Evolutionary conservation across 2,888 invertebrate species (phyloP), one percentile per base, ranked within the genome.

Genomic region (Troides helena): DNA sequence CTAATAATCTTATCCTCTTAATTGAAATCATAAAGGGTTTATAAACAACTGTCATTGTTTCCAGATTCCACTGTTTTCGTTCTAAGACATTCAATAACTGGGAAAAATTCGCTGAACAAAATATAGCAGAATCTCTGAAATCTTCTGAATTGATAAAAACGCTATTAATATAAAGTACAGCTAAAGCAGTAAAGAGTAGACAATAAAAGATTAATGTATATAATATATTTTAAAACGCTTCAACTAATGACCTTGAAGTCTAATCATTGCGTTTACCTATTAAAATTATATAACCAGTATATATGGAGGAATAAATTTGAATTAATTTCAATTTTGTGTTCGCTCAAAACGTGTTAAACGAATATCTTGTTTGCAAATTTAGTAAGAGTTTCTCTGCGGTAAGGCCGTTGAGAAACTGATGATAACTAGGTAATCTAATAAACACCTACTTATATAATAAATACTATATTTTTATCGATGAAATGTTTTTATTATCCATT

Each of bases 261-360:
- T 63, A 72, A 69, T 71, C 70, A 69, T 63, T 66, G 70, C 53
- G 58, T 73, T 74, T 72, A 73, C 73, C 68, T 74, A 74, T 75
- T 73, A 74, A 72, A 70, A 74, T 75, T 76, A 76, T 77, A 74
- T 75, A 73, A 74, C 70, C 70, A 36, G 56, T 14, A 60, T 67
- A 70, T 70, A 72, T 75, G 50, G 70, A 72, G 71, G 75, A 75
- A 76, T 78, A 75, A 74, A 75, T 76, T 75, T 77, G 67, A 76
- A 75, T 77, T 74, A 71, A 76, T 73, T 74, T 73, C 69, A 73
- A 69, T 73, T 72, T 73, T 68, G 67, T 71, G 71, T 68, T 72
- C 72, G 69, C 72, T 64, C 21, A 68, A 73, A 72, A 76, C 72
- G n/a, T 63, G 74, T 72, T 74, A 72, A 62, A 73, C 58, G 67